Percentiles rank a stretch among this genome's conserved stretches.
phyloP scores from a whole-genome alignment of 2,113 vertebrate genomes.

The Mola mola region DNA sequence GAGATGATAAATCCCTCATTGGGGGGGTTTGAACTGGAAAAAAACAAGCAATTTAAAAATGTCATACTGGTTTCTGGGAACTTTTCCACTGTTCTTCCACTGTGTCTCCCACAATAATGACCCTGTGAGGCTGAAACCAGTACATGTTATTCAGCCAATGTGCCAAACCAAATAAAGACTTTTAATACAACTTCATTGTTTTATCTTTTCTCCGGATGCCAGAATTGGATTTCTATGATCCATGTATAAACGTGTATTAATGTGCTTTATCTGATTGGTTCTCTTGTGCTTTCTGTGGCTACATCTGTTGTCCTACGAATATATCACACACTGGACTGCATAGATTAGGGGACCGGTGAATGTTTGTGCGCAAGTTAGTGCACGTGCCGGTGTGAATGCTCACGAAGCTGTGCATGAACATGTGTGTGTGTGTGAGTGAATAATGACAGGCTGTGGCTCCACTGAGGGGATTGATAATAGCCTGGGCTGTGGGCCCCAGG shows the following conservation, averaged over 20 bases:
- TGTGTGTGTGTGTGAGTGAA: constrained; percentile 68
- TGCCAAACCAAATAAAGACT: no score
- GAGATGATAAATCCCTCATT: neutral
- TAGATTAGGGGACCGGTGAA: no score
- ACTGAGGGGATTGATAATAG: constrained; percentile 93
- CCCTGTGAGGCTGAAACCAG: neutral
- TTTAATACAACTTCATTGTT: neutral
- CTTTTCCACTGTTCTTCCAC: neutral
- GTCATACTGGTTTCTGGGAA: neutral
- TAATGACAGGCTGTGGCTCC: constrained; percentile 90
- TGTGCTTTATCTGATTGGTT: no score
- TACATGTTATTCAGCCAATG: no score
- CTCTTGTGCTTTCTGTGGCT: no score
- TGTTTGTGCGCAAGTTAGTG: constrained; percentile 1
- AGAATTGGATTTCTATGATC: no score
- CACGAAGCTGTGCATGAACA: constrained; percentile 9
- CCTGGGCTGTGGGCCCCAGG: constrained; percentile 84
- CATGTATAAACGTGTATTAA: no score
- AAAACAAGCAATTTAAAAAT: neutral
- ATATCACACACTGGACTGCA: no score
- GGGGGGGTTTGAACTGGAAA: neutral
- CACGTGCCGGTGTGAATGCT: constrained; percentile 10
- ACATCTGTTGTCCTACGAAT: no score
- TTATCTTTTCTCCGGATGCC: neutral
- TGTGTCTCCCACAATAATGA: neutral